Base-by-base conservation (phyloP, 1,140 invertebrate genomes). In the Calephelis nemesis region DNA sequence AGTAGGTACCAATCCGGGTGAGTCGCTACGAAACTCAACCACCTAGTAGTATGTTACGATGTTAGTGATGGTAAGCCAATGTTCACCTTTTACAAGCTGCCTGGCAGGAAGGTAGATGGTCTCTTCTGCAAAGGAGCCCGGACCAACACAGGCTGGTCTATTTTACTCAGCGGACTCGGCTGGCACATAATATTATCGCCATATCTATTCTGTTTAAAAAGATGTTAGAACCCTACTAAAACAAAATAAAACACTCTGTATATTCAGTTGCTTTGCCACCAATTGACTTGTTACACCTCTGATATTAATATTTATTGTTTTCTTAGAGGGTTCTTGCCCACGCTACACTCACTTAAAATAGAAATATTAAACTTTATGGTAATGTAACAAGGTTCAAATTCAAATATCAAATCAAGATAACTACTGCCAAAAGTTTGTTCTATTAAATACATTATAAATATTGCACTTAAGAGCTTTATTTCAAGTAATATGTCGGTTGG, bases 261-360 rank as follows among this genome's bases (percentile, higher is more conserved):
- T 54, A 73, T 45, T 60, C 39, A 66, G 69, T 71, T 72, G 66
- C 54, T 63, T 64, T 67, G 60, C 63, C 69, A 73, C 73, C 77
- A 83, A 83, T 81, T 81, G 81, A 81, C 77, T 81, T 71, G 74
- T 76, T 74, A 67, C 73, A 70, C 64, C 72, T 76, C 69, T 67
- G 60, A 77, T 76, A 76, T 76, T 74, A 73, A 81, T 78, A 83
- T 83, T 81, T 81, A 83, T 75, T 67, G 64, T 73, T 67, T 54
- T 54, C 52, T 62, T 52, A 48, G 68, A 79, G 74, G 74, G 75
- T 67, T 63, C 60, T 67, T 70, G 68, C 11, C 11, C 39, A 39
- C 54, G 30, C 66, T 8, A 12, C 12, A 15, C 9, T 58, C n/a
- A 39, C 19, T 19, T 19, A 10, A 30, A 7, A 10, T 50, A 49